These are phyloP conservation scores for Mustelus asterias DNA, from an alignment of 2,113 vertebrate genomes.

Conservation along the genomic window DNA sequence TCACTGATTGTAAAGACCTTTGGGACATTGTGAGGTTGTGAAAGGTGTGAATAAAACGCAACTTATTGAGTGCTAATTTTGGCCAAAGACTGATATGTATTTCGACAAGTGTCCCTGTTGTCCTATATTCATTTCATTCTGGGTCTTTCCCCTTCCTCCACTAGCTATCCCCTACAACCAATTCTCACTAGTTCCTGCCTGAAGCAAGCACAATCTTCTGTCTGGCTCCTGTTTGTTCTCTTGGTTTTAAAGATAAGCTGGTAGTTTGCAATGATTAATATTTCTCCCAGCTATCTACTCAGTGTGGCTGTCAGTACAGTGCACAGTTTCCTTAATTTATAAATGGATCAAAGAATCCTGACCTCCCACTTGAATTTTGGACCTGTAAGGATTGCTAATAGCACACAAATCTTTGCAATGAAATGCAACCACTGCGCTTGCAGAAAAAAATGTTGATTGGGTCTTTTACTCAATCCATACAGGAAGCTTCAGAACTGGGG, in stretches of 20 bases:
- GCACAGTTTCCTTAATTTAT: neutral
- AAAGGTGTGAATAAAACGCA: neutral
- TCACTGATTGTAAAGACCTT: neutral
- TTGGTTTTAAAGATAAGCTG: neutral
- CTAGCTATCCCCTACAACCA: neutral
- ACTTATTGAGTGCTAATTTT: neutral
- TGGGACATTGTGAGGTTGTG: neutral
- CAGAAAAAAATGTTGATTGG: neutral
- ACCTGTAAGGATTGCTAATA: neutral
- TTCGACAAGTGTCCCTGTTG: neutral
- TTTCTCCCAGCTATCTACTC: neutral
- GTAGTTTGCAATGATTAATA: neutral
- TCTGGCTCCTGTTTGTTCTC: neutral
- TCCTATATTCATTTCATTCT: neutral
- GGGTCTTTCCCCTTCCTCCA: neutral
- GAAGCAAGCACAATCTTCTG: neutral
- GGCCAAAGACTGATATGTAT: neutral
- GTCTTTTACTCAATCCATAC: neutral
- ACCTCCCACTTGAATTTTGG: neutral
- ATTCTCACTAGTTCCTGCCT: neutral
- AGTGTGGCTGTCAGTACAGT: neutral
- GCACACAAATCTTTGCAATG: neutral
- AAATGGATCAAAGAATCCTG: neutral
- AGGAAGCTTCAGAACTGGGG: neutral
- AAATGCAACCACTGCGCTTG: neutral